phyloP scores from a whole-genome alignment of 2,797 vertebrate genomes.

The Lepidocolaptes lacrymiger region DNA sequence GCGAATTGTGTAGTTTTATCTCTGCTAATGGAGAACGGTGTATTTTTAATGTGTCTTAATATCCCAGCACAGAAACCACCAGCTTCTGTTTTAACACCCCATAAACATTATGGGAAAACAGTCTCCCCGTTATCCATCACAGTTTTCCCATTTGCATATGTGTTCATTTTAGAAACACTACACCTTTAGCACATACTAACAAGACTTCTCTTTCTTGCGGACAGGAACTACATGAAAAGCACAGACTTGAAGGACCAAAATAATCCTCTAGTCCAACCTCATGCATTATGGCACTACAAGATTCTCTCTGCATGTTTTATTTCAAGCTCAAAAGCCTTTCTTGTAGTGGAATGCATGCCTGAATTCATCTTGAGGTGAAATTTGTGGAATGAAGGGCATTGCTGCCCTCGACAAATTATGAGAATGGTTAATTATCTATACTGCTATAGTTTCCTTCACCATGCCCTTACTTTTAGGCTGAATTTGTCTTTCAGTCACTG shows the following conservation, averaged over 20 bases:
- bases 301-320: neutral
- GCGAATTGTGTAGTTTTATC: neutral
- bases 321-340: neutral
- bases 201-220: neutral
- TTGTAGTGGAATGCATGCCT: neutral
- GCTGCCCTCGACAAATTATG: neutral
- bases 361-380: neutral
- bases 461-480: neutral
- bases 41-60: neutral
- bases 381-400: neutral
- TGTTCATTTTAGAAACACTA: neutral
- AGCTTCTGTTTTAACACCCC: neutral
- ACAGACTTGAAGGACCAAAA: neutral
- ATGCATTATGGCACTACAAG: neutral
- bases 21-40: neutral
- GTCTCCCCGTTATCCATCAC: neutral
- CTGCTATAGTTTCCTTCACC: neutral
- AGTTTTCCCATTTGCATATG: neutral
- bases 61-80: neutral
- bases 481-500: slow-evolving; percentile 17
- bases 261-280: neutral
- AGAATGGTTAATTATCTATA: slow-evolving; percentile 4
- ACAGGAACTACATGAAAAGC: neutral
- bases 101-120: neutral
- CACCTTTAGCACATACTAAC: neutral